Percentiles rank a stretch among this genome's conserved stretches.
phyloP scores from a whole-genome alignment of 1,140 invertebrate species.

The Dinoponera quadriceps region DNA sequence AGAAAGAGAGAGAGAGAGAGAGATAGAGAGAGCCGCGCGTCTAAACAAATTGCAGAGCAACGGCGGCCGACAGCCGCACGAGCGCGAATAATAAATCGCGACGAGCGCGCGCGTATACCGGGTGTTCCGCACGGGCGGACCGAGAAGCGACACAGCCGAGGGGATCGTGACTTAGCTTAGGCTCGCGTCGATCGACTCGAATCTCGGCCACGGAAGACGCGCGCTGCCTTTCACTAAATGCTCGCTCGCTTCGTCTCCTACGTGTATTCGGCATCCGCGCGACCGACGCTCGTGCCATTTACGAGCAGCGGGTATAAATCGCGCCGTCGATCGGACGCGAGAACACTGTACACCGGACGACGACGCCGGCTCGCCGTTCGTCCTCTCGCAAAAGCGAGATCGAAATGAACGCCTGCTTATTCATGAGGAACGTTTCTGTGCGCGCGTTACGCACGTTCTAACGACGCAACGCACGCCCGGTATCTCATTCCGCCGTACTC shows the following conservation, averaged over 20 bases:
- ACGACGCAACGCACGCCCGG: constrained; percentile 30
- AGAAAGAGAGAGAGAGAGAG: constrained; percentile 5
- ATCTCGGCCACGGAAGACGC: constrained; percentile 78
- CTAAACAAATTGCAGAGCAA: constrained; percentile 49
- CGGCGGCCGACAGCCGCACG: constrained; percentile 29
- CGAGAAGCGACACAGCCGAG: neutral
- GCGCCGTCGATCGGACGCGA: neutral
- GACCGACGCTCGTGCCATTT: constrained; percentile 69
- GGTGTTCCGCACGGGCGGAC: constrained; percentile 29
- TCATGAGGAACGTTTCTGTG: neutral
- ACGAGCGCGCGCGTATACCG: constrained; percentile 40
- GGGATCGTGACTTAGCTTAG: constrained; percentile 65
- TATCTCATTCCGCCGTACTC: constrained; percentile 63
- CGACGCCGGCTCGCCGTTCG: neutral
- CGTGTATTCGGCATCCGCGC: constrained; percentile 75
- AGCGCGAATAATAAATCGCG: constrained; percentile 61
- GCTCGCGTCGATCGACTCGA: constrained; percentile 76
- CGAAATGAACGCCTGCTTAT: neutral
- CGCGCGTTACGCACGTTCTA: neutral
- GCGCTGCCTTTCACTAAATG: constrained; percentile 79
- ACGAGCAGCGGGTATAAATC: constrained; percentile 59
- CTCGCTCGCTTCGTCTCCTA: constrained; percentile 73
- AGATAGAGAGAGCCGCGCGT: constrained; percentile 39
- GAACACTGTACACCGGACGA: neutral
- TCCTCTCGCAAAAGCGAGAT: constrained; percentile 8